phyloP scores from a whole-genome alignment of 2,797 vertebrate species.

The Rhabdophis nuchalis region DNA sequence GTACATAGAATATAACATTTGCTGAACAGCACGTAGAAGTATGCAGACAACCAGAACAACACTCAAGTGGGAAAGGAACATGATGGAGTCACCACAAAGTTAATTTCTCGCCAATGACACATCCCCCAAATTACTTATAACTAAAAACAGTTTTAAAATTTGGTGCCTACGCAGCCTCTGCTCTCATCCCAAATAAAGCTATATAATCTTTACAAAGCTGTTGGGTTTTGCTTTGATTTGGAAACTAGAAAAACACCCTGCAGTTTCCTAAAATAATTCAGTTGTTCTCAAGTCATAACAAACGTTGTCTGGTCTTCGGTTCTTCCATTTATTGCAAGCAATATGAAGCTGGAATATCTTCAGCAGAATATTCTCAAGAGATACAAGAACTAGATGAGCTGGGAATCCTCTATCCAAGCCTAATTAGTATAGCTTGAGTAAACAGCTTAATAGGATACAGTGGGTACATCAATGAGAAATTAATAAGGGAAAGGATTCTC shows the following conservation, averaged over 20 bases:
- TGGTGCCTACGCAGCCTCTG: background rate
- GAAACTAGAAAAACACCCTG: background rate
- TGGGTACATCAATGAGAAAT: background rate
- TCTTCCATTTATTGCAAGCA: conserved; percentile 18
- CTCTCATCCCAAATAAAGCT: conserved; percentile 5
- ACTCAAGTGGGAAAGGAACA: background rate
- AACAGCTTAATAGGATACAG: background rate
- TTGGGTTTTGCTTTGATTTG: conserved; percentile 3
- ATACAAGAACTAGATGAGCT: background rate
- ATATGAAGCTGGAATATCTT: conserved; percentile 3
- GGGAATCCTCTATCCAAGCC: background rate
- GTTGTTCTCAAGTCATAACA: background rate
- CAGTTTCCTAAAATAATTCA: background rate
- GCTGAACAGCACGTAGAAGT: background rate
- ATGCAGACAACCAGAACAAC: conserved; percentile 26
- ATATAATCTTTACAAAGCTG: conserved; percentile 3
- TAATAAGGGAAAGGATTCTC: background rate
- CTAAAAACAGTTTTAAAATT: conserved; percentile 11
- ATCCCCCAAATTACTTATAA: background rate
- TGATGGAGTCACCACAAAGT: conserved; percentile 16
- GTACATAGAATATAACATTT: background rate
- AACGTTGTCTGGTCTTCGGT: background rate
- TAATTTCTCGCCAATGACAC: conserved; percentile 13
- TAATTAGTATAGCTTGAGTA: background rate
- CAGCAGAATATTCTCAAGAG: background rate